Base-by-base conservation (phyloP, 2,113 vertebrate species). In the Sinocyclocheilus grahami region DNA sequence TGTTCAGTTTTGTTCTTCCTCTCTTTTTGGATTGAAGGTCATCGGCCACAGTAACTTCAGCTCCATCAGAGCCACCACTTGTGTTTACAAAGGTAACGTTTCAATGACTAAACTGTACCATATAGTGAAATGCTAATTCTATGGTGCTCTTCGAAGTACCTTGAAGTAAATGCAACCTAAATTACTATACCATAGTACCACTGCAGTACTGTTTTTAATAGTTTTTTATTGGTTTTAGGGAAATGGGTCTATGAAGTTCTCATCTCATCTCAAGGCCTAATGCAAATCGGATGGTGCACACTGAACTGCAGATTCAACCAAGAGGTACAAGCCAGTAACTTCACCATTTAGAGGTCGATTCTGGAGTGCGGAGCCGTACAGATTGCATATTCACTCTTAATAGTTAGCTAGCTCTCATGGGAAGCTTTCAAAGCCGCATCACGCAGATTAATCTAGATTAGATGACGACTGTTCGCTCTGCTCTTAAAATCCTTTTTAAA, bases 221-320 rank as follows among this genome's bases (percentile, higher is more conserved):
- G 24, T 3, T 77, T 63, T 46, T 78, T 12, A 33, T 30, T 37
- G 10, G 3, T 65, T 90, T 78, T 86, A 99, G 98, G 98, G 87
- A 98, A 98, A 78, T 99, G 98, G 98, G 94, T 97, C 87, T 99
- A 99, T 0, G 98, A 99, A 92, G 98, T 99, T 79, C 95, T 99
- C 91, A 98, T 99, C 93, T 99, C 98, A 83, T 99, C 98, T 48
- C 97, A 99, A 93, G 98, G 98, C 2, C 96, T 99, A 88, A 99
- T 99, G 98, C 98, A 99, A 94, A 99, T 99, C 0, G 98, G 98
- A 27, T 99, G 98, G 98, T 99, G 98, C 86, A 99, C 98, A 5
- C 94, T 99, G 12, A 97, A 93, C 94, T 99, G 98, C 93, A 97
- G 97, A 89, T 99, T 99, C 91, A 99, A 99, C 91, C 98, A 99